Evolutionary conservation across 2,888 invertebrate genomes (phyloP), one percentile per base, ranked within the genome.

Genomic region (Lycocerus yunnanus): DNA sequence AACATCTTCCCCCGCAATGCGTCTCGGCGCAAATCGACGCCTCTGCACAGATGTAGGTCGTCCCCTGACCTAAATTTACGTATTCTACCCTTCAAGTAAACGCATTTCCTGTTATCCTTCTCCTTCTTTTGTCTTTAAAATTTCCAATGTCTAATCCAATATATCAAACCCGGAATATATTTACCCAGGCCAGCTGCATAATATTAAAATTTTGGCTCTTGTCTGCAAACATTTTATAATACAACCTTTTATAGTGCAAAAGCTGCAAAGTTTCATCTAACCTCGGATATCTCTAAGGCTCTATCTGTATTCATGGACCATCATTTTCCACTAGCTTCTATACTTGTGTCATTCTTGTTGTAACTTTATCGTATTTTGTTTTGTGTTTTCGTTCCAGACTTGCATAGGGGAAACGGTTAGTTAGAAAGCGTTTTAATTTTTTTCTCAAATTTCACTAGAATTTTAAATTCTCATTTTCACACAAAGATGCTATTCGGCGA

Each of bases 231-330:
- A 43, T 73, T 78, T 80, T 82, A 81, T 43, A 43, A 43, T 81
- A 78, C 77, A 79, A 79, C 74, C 79, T 81, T 82, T 79, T 80
- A 81, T 80, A 79, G 74, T 78, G 77, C 81, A 81, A 78, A 72
- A 78, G 73, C 81, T 82, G 82, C 83, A 82, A 79, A 80, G 80
- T 81, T 81, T 80, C 80, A 80, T 82, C 79, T 81, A 75, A 74
- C 78, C 80, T 80, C 78, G 80, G 79, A 82, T 82, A 81, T 82
- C 80, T 82, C 82, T 81, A 81, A 81, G 81, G 80, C 79, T 79
- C 81, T 79, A 82, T 82, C 80, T 81, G 81, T 82, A 82, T 82
- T 81, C 82, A 81, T 81, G 77, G 82, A 78, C 81, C 80, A 67
- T 71, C 70, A 77, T 68, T 73, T 76, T 73, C 69, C 75, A 69